Evolutionary conservation across 2,113 vertebrate species (phyloP).

Genomic region (Himantopus leucocephalus): DNA sequence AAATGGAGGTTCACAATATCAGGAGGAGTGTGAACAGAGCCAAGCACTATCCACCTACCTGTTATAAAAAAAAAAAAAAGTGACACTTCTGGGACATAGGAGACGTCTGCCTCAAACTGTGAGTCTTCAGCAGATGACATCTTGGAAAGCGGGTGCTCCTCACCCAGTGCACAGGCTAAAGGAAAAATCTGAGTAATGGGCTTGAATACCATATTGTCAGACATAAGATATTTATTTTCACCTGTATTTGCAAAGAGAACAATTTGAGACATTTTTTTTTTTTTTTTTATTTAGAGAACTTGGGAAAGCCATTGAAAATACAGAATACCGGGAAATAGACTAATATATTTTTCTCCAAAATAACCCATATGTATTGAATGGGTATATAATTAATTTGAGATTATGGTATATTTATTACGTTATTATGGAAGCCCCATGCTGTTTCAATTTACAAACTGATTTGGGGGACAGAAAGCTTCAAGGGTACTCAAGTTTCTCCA

Average conservation of each 20-base stretch:
- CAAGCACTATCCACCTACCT: not conserved
- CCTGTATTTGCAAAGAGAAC: not conserved
- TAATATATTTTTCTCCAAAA: not conserved
- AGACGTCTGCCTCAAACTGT: not conserved
- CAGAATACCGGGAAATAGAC: not conserved
- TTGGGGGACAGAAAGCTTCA: not conserved
- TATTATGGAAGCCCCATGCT: not conserved
- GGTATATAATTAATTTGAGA: not conserved
- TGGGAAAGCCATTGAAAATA: not conserved
- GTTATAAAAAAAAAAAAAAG: not conserved
- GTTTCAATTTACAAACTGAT: not conserved
- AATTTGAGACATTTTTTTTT: not conserved
- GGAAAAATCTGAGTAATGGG: not conserved
- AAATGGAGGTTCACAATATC: not conserved
- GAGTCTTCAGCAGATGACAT: not conserved
- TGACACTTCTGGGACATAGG: not conserved
- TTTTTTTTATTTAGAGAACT: not conserved
- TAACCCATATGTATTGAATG: not conserved
- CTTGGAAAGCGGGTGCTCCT: not conserved
- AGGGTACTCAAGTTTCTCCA: not conserved
- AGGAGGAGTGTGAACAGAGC: accelerated
- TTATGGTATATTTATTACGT: not conserved
- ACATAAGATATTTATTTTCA: not conserved
- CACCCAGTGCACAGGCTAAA: not conserved
- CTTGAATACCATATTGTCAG: not conserved